phyloP scores from a whole-genome alignment of 2,888 invertebrate genomes.

The Catocala nupta region DNA sequence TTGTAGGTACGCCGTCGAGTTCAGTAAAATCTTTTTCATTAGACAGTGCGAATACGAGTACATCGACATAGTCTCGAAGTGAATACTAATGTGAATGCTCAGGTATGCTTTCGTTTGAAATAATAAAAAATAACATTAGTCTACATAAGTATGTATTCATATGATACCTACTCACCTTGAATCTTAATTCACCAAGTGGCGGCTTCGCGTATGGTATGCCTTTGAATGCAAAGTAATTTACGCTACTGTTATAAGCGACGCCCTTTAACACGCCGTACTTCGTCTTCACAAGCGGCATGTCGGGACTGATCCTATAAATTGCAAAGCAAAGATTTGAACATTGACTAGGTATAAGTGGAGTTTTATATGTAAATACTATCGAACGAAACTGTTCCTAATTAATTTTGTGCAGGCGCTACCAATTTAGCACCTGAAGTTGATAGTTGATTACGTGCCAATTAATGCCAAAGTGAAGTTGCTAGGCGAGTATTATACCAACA shows the following conservation, averaged over 20 bases:
- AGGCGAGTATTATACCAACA: not conserved
- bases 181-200: conserved; percentile 86
- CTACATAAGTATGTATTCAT: conserved; percentile 52
- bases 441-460: conserved; percentile 42
- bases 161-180: conserved; percentile 81
- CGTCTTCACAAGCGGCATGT: conserved; percentile 67
- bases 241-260: conserved; percentile 56
- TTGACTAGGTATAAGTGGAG: not conserved
- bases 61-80: conserved; percentile 22
- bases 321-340: conserved; percentile 14
- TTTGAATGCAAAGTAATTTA: conserved; percentile 78
- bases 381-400: conserved; percentile 15
- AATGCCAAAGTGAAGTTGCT: conserved; percentile 4
- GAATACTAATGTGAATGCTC: conserved; percentile 59
- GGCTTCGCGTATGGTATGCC: conserved; percentile 89
- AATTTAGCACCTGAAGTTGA: conserved; percentile 23
- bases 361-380: not conserved
- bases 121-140: conserved; percentile 47
- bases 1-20: conserved; percentile 8
- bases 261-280: conserved; percentile 76
- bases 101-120: conserved; percentile 55
- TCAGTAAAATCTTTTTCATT: conserved; percentile 24
- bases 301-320: conserved; percentile 51
- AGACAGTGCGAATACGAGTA: conserved; percentile 19
- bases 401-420: conserved; percentile 9